phyloP scores from a whole-genome alignment of 2,888 invertebrate species.

The Aporophyla lueneburgensis region DNA sequence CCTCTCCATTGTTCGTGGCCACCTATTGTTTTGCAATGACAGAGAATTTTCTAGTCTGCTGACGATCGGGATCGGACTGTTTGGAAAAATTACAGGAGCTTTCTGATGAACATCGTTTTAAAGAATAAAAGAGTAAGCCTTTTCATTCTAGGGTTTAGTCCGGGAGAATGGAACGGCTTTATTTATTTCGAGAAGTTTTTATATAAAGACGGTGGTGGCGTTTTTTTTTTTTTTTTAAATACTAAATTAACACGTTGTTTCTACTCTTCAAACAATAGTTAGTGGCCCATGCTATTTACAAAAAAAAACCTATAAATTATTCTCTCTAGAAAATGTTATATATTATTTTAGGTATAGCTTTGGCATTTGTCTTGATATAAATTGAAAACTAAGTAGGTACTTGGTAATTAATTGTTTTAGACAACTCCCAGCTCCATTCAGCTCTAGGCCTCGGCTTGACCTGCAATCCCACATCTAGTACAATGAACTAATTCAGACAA shows the following conservation, averaged over 20 bases:
- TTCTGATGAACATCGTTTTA: conserved; percentile 44
- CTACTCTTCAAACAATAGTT: not conserved
- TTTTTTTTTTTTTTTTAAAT: not conserved
- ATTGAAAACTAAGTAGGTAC: not conserved
- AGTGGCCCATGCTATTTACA: not conserved
- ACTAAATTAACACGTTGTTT: not conserved
- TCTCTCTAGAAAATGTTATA: not conserved
- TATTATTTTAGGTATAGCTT: not conserved
- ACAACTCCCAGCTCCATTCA: not conserved
- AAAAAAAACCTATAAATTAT: too few relatives aligned
- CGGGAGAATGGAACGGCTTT: not conserved
- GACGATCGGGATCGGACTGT: conserved; percentile 45
- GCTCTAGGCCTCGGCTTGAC: too few relatives aligned
- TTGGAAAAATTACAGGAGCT: conserved; percentile 50
- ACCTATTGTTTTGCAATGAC: conserved; percentile 67
- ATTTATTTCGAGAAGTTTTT: not conserved
- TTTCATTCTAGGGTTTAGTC: conserved; percentile 9
- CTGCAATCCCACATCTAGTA: not conserved
- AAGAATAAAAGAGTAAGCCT: conserved; percentile 33
- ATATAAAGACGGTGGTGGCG: too few relatives aligned
- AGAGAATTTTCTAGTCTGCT: conserved; percentile 64
- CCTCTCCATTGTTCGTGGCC: conserved; percentile 56
- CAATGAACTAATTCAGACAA: too few relatives aligned
- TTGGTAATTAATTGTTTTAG: not conserved
- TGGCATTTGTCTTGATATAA: not conserved